phyloP scores from a whole-genome alignment of 2,113 vertebrate genomes.

The Lagenorhynchus albirostris region DNA sequence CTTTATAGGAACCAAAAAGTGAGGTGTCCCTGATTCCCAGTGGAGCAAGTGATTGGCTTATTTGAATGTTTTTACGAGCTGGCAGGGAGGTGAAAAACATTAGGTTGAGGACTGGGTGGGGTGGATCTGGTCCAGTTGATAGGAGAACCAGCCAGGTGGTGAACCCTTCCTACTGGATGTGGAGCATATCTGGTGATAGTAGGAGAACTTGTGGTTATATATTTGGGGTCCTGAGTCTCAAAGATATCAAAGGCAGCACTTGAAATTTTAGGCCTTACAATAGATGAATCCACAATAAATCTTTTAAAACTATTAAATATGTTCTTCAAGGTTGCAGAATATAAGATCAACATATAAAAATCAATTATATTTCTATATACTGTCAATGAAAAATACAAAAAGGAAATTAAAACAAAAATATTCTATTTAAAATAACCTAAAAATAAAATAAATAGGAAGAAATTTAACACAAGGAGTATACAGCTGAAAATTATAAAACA shows the following conservation, averaged over 20 bases:
- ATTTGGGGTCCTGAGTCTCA: background rate
- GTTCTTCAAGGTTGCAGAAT: background rate
- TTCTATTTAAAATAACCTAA: no score
- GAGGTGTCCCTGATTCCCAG: no score
- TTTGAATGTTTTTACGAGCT: no score
- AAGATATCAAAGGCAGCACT: background rate
- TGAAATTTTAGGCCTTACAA: background rate
- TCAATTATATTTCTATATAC: background rate
- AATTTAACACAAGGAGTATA: no score
- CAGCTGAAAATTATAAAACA: background rate
- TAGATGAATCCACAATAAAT: background rate
- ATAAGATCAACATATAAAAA: background rate
- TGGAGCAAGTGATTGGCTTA: no score
- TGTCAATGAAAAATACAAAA: background rate
- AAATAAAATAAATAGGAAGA: no score
- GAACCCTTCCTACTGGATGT: background rate
- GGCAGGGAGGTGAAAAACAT: no score
- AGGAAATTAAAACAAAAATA: no score
- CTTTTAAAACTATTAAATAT: background rate
- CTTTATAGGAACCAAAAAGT: no score
- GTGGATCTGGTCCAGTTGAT: background rate
- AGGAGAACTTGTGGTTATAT: background rate
- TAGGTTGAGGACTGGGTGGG: background rate
- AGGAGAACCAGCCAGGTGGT: background rate
- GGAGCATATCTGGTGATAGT: background rate